A percentile compares a stretch with the other conserved stretches of the same genome.
Conservation (phyloP, 35 echinoderm and acorn worm genomes). For the Chiridota heheva region DNA sequence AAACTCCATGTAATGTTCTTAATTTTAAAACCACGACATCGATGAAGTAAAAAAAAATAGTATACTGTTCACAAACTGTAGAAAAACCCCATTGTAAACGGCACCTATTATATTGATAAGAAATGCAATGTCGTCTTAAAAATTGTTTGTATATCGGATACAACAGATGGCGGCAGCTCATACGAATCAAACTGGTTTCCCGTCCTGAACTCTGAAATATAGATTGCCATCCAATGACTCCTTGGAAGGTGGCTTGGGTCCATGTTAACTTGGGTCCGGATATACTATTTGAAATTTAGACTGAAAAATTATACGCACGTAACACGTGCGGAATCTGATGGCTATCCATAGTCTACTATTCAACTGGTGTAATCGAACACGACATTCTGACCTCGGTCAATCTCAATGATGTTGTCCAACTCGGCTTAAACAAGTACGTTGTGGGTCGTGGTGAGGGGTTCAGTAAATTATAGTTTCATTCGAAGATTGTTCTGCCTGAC, state of each 20-base stretch:
- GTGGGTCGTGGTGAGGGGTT: background rate
- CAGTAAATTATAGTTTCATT: slow-evolving; percentile 36
- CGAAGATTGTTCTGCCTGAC: slow-evolving; percentile 22
- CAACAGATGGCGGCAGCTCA: background rate
- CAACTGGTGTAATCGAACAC: slow-evolving; percentile 37
- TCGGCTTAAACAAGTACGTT: slow-evolving; percentile 8
- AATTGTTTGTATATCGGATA: background rate
- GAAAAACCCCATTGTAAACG: background rate
- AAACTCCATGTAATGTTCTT: too few species aligned
- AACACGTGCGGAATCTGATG: background rate
- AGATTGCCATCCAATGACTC: slow-evolving; percentile 41
- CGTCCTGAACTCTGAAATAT: background rate
- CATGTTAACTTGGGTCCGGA: slow-evolving; percentile 9
- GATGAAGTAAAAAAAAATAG: slow-evolving; percentile 3
- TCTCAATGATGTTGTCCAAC: background rate
- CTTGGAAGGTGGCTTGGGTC: background rate
- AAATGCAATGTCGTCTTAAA: background rate
- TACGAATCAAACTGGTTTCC: slow-evolving; percentile 39
- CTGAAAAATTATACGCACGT: background rate
- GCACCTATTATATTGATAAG: background rate
- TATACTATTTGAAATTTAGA: background rate
- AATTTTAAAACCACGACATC: too few species aligned
- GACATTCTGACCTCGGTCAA: slow-evolving; percentile 17
- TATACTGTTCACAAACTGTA: slow-evolving; percentile 24
- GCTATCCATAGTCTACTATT: slow-evolving; percentile 40